Conservation (phyloP, 2,888 invertebrate genomes). For the Drosophila mayaguana region DNA sequence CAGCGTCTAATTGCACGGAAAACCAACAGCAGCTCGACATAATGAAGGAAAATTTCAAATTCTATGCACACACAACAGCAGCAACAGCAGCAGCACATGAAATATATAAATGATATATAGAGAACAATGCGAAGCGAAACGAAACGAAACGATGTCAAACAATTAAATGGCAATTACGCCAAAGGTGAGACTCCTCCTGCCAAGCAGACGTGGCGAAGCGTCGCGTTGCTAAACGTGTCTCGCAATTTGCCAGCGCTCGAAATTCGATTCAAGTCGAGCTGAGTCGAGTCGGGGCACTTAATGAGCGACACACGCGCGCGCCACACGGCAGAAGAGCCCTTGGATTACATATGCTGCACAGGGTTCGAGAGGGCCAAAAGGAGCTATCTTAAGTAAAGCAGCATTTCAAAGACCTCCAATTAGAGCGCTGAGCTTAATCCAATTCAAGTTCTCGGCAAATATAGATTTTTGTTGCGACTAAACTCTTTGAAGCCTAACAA, state of each 20-base stretch:
- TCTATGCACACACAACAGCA: constrained; percentile 33
- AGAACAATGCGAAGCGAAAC: constrained; percentile 11
- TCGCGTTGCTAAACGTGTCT: constrained; percentile 75
- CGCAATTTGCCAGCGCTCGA: constrained; percentile 48
- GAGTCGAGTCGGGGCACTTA: constrained; percentile 36
- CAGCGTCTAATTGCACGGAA: constrained; percentile 48
- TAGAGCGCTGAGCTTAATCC: neutral
- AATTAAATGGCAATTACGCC: constrained; percentile 80
- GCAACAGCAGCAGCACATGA: constrained; percentile 4
- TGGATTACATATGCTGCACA: constrained; percentile 50
- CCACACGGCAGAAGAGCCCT: constrained; percentile 32
- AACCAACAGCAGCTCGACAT: constrained; percentile 14
- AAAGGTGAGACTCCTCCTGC: constrained; percentile 48
- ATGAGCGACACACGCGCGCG: constrained; percentile 45
- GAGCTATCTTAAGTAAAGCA: neutral
- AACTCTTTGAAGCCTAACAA: neutral
- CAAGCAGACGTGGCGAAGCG: constrained; percentile 48
- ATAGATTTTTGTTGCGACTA: neutral
- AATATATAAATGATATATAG: constrained; percentile 35
- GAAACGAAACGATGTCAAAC: constrained; percentile 64
- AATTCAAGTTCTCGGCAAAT: constrained; percentile 3
- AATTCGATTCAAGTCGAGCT: constrained; percentile 22
- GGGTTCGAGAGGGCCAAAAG: neutral
- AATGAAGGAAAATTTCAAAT: constrained; percentile 53
- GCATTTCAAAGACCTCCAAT: constrained; percentile 1